These are phyloP conservation scores for Hirundichthys speculiger DNA, from an alignment of 2,113 vertebrate genomes.

Conservation along the genomic window DNA sequence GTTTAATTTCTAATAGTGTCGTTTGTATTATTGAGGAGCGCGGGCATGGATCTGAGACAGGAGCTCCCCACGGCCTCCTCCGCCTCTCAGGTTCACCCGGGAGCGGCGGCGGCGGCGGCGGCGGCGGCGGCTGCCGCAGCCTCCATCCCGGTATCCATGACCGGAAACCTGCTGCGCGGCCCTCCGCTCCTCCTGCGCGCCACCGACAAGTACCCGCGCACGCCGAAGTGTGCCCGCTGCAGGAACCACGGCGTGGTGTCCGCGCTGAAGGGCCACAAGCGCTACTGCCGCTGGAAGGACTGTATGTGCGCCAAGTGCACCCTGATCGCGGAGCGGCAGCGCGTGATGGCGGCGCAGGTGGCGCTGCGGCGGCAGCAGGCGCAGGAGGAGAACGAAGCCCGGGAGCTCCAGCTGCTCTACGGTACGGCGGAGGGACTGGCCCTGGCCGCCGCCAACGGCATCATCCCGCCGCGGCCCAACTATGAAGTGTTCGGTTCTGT, in stretches of 20 bases:
- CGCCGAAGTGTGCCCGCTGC: constrained; percentile 97
- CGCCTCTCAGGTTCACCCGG: constrained; percentile 83
- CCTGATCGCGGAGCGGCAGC: constrained; percentile 95
- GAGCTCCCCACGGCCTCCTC: constrained; percentile 86
- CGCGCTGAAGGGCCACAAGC: constrained; percentile 97
- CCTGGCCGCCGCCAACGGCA: constrained; percentile 97
- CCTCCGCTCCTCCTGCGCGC: constrained; percentile 91
- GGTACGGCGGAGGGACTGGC: constrained; percentile 95
- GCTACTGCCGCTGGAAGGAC: constrained; percentile 99
- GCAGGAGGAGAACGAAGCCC: constrained; percentile 97
- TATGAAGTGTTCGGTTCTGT: constrained; percentile 93
- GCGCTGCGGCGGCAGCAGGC: constrained; percentile 96
- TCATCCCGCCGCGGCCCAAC: constrained; percentile 92
- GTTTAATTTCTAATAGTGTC: neutral
- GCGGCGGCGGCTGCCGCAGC: constrained; percentile 70
- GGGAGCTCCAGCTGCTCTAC: constrained; percentile 97
- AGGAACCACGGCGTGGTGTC: constrained; percentile 98
- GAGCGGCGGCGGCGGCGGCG: constrained; percentile 62
- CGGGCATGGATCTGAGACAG: constrained; percentile 89
- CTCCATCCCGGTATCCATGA: constrained; percentile 91
- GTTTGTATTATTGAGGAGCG: neutral
- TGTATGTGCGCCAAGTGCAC: constrained; percentile 99
- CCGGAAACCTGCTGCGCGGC: constrained; percentile 87
- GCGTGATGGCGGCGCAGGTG: constrained; percentile 98
- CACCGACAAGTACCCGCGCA: constrained; percentile 96